Evolutionary conservation across 2,113 vertebrate species (phyloP), one percentile per base, ranked within the genome.

Genomic region (Aegithalos caudatus): DNA sequence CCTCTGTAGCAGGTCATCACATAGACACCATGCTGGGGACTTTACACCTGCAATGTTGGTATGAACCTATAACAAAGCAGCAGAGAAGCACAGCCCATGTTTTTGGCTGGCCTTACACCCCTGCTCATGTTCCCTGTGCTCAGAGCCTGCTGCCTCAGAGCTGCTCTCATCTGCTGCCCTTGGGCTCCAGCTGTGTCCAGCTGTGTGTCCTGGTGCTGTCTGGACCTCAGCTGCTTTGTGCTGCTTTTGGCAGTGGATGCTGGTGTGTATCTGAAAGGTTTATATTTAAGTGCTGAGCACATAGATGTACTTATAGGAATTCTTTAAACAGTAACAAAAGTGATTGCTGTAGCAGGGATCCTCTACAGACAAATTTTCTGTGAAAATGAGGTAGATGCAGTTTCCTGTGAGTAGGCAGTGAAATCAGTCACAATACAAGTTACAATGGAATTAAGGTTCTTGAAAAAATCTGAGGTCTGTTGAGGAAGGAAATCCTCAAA

Each of bases 121-220:
- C 45, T 0, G 0, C 9, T 13, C 0, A 0, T 33, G 69, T 12
- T 66, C 47, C 60, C 40, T 12, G 14, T 53, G 37, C 37, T 47
- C 18, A 7, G 58, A 66, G 69, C 29, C 54, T 56, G 31, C 48
- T 27, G 16, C 51, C 51, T 29, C 7, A 6, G 66, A 62, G 38
- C 10, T 54, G 40, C 53, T 44, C 78, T 81, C 16, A 27, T 10
- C 37, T 42, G 18, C 17, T 70, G 50, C 3, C 45, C 25, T 8
- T 1, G 10, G 35, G 12, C 31, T 88, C 35, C 33, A 3, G 4
- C 11, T 2, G 14, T 47, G 42, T 47, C 58, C 31, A 74, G 50
- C 42, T 70, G 2, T 33, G 17, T 22, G 15, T 64, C 60, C 67
- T 5, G 7, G 54, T 11, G 25, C 3, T 29, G 60, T 42, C 74